Conservation (phyloP, 2,113 vertebrate species). For the Paracanthobrama guichenoti region DNA sequence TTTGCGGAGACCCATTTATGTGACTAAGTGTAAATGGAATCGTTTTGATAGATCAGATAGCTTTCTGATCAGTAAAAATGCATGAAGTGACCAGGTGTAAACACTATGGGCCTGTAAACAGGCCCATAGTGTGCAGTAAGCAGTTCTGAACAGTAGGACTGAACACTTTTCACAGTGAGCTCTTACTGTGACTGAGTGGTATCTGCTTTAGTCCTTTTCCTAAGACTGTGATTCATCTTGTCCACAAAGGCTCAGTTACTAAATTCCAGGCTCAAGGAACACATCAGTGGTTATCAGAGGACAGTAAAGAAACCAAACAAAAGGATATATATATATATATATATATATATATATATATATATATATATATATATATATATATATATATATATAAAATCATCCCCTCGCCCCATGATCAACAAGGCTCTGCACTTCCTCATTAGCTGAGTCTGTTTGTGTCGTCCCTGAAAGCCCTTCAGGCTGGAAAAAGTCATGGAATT, state of each 20-base stretch:
- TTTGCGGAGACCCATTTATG: too few species aligned
- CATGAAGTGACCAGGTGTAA: too few species aligned
- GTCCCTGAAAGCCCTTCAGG: slow-evolving; percentile 8
- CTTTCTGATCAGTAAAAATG: too few species aligned
- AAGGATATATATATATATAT: not conserved
- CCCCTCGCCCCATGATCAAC: slow-evolving; percentile 16
- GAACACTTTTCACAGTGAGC: not conserved
- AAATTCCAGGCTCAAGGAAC: slow-evolving; percentile 10
- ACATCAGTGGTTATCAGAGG: not conserved
- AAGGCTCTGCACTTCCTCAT: slow-evolving; percentile 8
- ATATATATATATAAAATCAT: not conserved
- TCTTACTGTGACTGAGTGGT: not conserved
- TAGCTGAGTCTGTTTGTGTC: slow-evolving; percentile 15
- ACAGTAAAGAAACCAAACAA: not conserved
- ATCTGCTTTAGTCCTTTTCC: not conserved
- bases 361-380: not conserved
- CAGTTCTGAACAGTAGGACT: not conserved
- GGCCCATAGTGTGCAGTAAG: too few species aligned
- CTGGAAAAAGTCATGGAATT: slow-evolving; percentile 14
- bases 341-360: not conserved
- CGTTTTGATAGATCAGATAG: too few species aligned
- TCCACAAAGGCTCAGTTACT: not conserved
- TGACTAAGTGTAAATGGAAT: too few species aligned
- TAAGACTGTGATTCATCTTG: slow-evolving; percentile 1
- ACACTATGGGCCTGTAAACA: too few species aligned